Conservation (phyloP, 1,140 invertebrate genomes). For the Geopemphigus sp. region DNA sequence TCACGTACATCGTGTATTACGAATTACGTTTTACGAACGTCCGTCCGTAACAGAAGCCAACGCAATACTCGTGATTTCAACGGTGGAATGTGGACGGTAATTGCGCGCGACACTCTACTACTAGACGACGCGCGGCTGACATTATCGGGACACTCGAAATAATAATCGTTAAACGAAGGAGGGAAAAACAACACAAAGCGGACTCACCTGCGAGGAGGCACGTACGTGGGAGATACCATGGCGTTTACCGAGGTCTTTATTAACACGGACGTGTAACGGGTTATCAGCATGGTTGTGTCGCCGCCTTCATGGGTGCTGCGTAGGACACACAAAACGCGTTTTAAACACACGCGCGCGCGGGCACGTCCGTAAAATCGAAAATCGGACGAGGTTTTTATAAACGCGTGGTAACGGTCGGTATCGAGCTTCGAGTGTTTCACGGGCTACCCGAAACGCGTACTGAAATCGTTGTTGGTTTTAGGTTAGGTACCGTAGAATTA, state of each 20-base stretch:
- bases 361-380: not conserved
- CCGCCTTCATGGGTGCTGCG: conserved; percentile 22
- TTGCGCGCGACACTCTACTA: too few relatives aligned
- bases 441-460: too few relatives aligned
- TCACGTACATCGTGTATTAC: too few relatives aligned
- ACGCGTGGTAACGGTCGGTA: not conserved
- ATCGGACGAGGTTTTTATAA: not conserved
- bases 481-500: too few relatives aligned
- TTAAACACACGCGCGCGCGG: not conserved
- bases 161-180: not conserved
- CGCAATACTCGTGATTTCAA: too few relatives aligned
- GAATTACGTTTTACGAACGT: too few relatives aligned
- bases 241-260: conserved; percentile 22
- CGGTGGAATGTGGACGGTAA: too few relatives aligned
- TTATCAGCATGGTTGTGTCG: conserved; percentile 42
- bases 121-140: too few relatives aligned
- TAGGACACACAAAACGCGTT: conserved; percentile 5
- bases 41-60: too few relatives aligned
- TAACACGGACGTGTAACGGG: conserved; percentile 40
- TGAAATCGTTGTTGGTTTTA: too few relatives aligned
- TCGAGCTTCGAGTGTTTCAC: too few relatives aligned
- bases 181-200: not conserved
- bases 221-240: conserved; percentile 45
- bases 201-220: conserved; percentile 46
- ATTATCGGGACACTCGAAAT: too few relatives aligned